phyloP scores from a whole-genome alignment of 2,888 invertebrate genomes.

The Loripinus fragilis region DNA sequence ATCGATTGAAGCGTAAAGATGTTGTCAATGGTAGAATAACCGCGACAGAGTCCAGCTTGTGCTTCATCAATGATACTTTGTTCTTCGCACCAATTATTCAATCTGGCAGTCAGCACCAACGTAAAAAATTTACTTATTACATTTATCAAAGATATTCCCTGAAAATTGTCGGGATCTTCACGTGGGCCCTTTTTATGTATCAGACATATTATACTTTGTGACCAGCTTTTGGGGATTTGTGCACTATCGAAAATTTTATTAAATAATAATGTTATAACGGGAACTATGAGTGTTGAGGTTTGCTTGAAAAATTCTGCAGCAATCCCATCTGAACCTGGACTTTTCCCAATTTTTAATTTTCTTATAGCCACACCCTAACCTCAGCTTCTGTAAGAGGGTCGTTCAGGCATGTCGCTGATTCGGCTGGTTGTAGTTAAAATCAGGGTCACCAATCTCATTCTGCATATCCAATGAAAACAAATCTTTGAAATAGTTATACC shows the following conservation, averaged over 20 bases:
- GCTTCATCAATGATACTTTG: conserved; percentile 6
- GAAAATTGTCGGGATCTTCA: background rate
- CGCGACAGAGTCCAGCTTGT: background rate
- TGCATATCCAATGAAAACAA: background rate
- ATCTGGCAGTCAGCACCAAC: background rate
- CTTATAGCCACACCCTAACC: background rate
- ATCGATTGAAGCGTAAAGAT: background rate
- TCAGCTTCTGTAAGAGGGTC: conserved; percentile 13
- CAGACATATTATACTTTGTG: background rate
- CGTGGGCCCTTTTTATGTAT: background rate
- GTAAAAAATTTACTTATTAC: background rate
- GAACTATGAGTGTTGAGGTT: conserved; percentile 10
- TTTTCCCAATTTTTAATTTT: conserved; percentile 25
- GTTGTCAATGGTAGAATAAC: background rate
- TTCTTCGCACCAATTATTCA: background rate
- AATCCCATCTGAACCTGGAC: conserved; percentile 1
- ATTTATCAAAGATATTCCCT: background rate
- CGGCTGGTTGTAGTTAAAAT: background rate
- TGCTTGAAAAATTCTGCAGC: conserved; percentile 18
- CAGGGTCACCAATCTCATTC: background rate
- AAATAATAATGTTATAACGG: background rate
- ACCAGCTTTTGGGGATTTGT: background rate
- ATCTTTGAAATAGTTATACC: background rate
- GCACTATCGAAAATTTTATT: background rate
- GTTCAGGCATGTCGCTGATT: conserved; percentile 11